Evolutionary conservation across 2,888 invertebrate genomes (phyloP).

Genomic region (Timema podura): DNA sequence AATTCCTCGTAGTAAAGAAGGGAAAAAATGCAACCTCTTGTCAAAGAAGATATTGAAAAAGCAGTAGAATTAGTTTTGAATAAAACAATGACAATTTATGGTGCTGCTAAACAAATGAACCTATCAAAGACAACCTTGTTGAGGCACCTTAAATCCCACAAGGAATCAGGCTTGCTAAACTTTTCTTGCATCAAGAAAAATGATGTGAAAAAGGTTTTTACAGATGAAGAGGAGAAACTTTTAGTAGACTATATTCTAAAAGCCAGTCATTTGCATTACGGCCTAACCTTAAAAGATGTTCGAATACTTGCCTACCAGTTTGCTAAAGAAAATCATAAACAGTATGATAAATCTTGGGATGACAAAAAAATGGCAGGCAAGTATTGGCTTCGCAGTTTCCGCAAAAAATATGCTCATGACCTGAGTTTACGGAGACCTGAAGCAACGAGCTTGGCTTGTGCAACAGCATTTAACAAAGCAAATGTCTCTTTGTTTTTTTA

Average conservation of each 20-base stretch:
- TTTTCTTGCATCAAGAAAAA: too few relatives aligned
- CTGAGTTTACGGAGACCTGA: constrained; percentile 32
- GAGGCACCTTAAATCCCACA: too few relatives aligned
- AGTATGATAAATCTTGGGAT: constrained; percentile 23
- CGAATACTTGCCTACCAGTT: constrained; percentile 36
- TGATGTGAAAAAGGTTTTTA: constrained; percentile 25
- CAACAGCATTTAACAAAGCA: constrained; percentile 34
- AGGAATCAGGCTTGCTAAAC: too few relatives aligned
- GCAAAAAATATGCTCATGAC: constrained; percentile 29
- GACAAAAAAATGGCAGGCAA: constrained; percentile 23
- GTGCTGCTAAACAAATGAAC: not conserved
- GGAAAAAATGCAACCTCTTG: not conserved
- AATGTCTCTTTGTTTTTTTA: constrained; percentile 34
- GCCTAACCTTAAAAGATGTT: constrained; percentile 35
- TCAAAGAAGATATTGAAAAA: not conserved
- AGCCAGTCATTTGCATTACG: constrained; percentile 31
- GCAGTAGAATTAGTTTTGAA: not conserved
- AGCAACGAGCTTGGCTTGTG: constrained; percentile 32
- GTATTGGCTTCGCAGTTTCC: constrained; percentile 33
- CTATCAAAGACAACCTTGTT: too few relatives aligned
- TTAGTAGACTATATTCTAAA: constrained; percentile 28
- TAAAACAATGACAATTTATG: not conserved
- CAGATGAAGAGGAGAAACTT: constrained; percentile 28
- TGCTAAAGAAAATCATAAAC: constrained; percentile 28
- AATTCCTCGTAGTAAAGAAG: not conserved